These are phyloP conservation scores for Halcyon smyrnensis DNA, from an alignment of 2,797 vertebrate species.

Conservation along the genomic window DNA sequence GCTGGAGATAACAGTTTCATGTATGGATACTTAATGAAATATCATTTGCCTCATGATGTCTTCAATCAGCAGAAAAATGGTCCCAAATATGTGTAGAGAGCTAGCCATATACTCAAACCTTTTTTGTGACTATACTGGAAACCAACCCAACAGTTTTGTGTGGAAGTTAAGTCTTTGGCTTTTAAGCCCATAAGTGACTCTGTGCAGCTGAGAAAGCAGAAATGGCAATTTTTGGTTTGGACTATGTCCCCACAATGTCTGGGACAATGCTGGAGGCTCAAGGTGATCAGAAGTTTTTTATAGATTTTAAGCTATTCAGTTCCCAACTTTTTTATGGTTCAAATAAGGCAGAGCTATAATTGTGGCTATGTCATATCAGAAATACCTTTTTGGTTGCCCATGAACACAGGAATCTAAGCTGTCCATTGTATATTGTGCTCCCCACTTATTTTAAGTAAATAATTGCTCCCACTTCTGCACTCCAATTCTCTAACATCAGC, in stretches of 20 bases:
- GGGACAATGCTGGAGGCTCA: not conserved
- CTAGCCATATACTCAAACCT: accelerated
- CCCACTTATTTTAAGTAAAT: not conserved
- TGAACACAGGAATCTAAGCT: not conserved
- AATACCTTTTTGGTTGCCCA: not conserved
- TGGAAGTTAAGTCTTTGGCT: not conserved
- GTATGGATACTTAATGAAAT: not conserved
- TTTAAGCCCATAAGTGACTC: not conserved
- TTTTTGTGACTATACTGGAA: not conserved
- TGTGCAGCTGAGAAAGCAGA: not conserved
- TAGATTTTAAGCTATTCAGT: not conserved
- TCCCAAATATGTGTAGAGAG: not conserved
- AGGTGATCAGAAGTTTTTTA: not conserved
- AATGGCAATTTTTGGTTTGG: not conserved
- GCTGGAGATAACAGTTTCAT: not conserved
- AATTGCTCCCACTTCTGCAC: not conserved
- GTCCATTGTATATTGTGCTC: not conserved
- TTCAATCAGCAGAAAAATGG: not conserved
- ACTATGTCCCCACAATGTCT: not conserved
- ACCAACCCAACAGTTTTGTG: not conserved
- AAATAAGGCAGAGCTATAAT: not conserved
- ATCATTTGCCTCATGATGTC: not conserved
- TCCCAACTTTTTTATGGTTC: not conserved
- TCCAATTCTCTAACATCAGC: not conserved
- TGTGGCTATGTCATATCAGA: not conserved